Evolutionary conservation across 2,113 vertebrate genomes (phyloP), one percentile per base, ranked within the genome.

Genomic region (Xiphophorus couchianus): DNA sequence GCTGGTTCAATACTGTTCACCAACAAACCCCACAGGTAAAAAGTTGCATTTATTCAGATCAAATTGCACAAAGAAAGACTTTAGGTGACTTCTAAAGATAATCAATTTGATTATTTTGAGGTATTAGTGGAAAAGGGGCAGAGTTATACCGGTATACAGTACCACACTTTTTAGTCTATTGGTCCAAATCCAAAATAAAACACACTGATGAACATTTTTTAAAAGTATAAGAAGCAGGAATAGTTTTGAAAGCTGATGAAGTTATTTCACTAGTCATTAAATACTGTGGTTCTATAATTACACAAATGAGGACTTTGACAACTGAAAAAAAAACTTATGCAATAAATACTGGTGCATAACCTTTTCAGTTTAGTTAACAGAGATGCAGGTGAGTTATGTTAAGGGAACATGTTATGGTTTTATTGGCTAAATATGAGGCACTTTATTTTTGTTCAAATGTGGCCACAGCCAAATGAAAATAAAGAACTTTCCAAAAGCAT

Each of bases 271-370:
- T n/a, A 54, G 9, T 58, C 51, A n/a, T n/a, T 58, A 19, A 58
- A 39, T 6, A 73, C n/a, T 60, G 65, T 37, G 37, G 35, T 54
- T 30, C 72, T 78, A 69, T 76, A 69, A 71, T 76, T 25, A 10
- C 48, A 77, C 73, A 78, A 88, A 82, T 65, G 42, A 82, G 51
- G 7, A 73, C 67, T 87, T 81, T 73, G 70, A 80, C 72, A 81
- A 80, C 86, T 62, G 85, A 86, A 78, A 73, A 66, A 84, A 78
- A 73, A 66, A 82, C 51, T 42, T 29, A 63, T 62, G 83, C 75
- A 64, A 78, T 71, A 82, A 80, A 61, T 25, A 79, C 80, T 89
- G 85, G 84, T 90, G 82, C 13, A 19, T 66, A 28, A 84, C 39
- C 35, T 68, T 71, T 80, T 78, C 6, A 17, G 5, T 85, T 83